phyloP scores from a whole-genome alignment of 2,797 vertebrate genomes.

The Telmatherina bonti region DNA sequence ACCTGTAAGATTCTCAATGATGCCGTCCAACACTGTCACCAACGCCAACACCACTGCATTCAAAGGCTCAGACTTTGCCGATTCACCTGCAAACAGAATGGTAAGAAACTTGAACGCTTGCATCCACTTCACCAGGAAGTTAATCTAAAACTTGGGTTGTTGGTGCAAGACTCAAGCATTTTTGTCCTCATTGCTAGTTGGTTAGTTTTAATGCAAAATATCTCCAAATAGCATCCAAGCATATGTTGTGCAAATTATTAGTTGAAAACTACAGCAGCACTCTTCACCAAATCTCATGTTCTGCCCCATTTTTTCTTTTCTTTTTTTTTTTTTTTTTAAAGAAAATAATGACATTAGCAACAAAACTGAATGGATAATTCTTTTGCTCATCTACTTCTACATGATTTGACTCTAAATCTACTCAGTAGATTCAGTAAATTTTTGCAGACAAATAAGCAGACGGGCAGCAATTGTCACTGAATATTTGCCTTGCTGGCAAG shows the following conservation, averaged over 20 bases:
- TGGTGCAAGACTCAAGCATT: background rate
- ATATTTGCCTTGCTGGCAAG: background rate
- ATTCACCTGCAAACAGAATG: conserved; percentile 80
- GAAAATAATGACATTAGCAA: background rate
- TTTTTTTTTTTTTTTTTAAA: background rate
- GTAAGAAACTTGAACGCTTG: conserved; percentile 67
- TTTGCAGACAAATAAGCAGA: background rate
- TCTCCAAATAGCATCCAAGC: background rate
- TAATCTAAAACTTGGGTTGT: conserved; percentile 1
- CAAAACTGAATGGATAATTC: background rate
- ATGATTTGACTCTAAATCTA: background rate
- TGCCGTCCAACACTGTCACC: conserved; percentile 88
- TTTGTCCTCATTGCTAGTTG: background rate
- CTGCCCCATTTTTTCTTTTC: background rate
- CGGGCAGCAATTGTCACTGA: background rate
- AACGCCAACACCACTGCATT: conserved; percentile 72
- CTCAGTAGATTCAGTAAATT: background rate
- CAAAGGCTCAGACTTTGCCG: conserved; percentile 79
- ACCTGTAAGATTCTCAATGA: conserved; percentile 62
- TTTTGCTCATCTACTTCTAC: background rate
- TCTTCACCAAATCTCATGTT: background rate
- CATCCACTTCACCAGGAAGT: background rate
- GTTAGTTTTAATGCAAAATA: background rate
- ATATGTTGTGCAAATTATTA: background rate
- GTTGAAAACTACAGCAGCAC: background rate